phyloP scores from a whole-genome alignment of 2,888 invertebrate species.

The Esperia sulphurella region DNA sequence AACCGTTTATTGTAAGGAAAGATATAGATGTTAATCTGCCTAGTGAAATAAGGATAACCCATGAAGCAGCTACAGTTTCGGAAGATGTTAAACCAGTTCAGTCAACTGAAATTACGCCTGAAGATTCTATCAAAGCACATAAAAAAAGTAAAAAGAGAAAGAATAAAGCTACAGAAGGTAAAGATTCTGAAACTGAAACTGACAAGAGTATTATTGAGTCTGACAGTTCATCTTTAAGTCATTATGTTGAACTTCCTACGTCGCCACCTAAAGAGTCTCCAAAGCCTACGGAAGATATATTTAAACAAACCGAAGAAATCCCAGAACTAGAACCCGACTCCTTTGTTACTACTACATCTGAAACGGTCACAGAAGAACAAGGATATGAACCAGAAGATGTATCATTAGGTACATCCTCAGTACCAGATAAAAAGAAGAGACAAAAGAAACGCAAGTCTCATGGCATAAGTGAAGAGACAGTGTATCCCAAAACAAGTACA shows the following conservation, averaged over 20 bases:
- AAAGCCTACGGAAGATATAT: conserved; percentile 45
- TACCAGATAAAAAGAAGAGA: conserved; percentile 70
- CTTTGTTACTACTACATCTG: conserved; percentile 57
- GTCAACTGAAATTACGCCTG: conserved; percentile 17
- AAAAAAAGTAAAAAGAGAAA: conserved; percentile 82
- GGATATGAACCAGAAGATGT: conserved; percentile 88
- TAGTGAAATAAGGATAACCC: conserved; percentile 43
- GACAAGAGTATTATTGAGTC: conserved; percentile 58
- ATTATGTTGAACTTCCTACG: conserved; percentile 60
- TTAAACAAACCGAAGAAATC: conserved; percentile 35
- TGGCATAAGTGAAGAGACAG: conserved; percentile 58
- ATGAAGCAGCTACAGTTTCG: conserved; percentile 21
- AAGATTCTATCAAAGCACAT: conserved; percentile 48
- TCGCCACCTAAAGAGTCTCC: conserved; percentile 74
- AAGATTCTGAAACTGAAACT: conserved; percentile 48
- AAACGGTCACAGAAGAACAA: conserved; percentile 71
- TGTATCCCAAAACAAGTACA: conserved; percentile 56
- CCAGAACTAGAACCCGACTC: conserved; percentile 55
- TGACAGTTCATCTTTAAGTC: conserved; percentile 64
- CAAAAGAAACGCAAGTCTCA: conserved; percentile 63
- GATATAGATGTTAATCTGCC: conserved; percentile 57
- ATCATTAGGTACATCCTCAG: conserved; percentile 56
- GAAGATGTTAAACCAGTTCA: conserved; percentile 39
- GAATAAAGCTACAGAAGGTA: conserved; percentile 68
- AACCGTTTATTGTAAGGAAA: conserved; percentile 52